These are phyloP conservation scores for Chrysogorgia sp. DNA, from an alignment of 92 coral and sea anemone species.

Conservation along the genomic window DNA sequence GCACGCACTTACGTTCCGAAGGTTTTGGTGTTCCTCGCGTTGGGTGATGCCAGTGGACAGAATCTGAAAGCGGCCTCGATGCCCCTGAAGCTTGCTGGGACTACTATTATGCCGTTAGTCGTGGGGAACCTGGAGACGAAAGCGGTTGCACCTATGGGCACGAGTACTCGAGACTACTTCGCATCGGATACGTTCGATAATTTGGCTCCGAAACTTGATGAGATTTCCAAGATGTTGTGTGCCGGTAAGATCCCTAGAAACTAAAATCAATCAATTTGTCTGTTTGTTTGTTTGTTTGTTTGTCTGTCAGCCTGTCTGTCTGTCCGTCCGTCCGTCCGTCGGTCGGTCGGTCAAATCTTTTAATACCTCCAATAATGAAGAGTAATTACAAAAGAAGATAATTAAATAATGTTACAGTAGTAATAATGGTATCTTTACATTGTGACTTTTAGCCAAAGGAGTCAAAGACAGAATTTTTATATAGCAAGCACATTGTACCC, in stretches of 20 bases:
- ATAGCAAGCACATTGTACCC: too few relatives aligned
- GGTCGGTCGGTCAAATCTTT: too few relatives aligned
- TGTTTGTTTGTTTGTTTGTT: too few relatives aligned
- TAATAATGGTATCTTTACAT: too few relatives aligned
- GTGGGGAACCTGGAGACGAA: constrained; percentile 34
- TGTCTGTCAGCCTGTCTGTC: too few relatives aligned
- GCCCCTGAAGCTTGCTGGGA: constrained; percentile 57
- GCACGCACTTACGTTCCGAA: constrained; percentile 79
- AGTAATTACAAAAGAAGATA: too few relatives aligned
- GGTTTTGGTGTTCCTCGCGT: constrained; percentile 75
- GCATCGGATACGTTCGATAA: constrained; percentile 31
- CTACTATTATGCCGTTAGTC: constrained; percentile 39
- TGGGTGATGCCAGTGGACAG: constrained; percentile 73
- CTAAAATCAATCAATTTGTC: too few relatives aligned
- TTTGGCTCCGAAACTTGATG: constrained; percentile 29
- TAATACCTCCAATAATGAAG: too few relatives aligned
- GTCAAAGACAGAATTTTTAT: too few relatives aligned
- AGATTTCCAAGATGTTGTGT: constrained; percentile 17
- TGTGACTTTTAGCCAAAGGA: too few relatives aligned
- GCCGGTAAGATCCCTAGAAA: constrained; percentile 14
- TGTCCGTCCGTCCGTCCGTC: too few relatives aligned
- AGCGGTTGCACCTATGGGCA: constrained; percentile 34
- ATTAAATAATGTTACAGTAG: too few relatives aligned
- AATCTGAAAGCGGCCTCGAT: constrained; percentile 69
- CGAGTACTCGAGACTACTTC: constrained; percentile 24